phyloP scores from a whole-genome alignment of 2,797 vertebrate species.

The Parauchenoglanis ngamensis region DNA sequence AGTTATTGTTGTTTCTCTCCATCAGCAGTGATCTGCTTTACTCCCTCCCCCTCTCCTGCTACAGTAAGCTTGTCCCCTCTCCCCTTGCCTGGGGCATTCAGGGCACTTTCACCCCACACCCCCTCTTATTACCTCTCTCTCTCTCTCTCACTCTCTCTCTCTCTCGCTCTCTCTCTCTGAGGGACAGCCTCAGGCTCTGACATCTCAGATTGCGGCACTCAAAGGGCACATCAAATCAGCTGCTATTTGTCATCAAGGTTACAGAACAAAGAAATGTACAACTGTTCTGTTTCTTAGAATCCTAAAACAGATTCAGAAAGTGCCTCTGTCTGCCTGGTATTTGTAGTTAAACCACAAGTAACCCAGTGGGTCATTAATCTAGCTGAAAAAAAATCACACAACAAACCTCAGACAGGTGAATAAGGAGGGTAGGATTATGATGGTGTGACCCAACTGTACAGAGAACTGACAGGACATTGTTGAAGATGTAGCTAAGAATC shows the following conservation, averaged over 20 bases:
- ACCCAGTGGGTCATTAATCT: background rate
- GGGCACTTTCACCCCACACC: slow-evolving; percentile 41
- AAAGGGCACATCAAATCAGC: slow-evolving; percentile 56
- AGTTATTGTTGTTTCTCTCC: slow-evolving; percentile 13
- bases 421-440: background rate
- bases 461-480: background rate
- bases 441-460: background rate
- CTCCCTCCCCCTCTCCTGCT: slow-evolving; percentile 30
- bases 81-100: slow-evolving; percentile 42
- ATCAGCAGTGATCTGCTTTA: slow-evolving; percentile 33
- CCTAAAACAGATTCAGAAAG: background rate
- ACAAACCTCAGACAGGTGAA: background rate
- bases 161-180: slow-evolving; percentile 42
- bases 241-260: slow-evolving; percentile 53
- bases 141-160: slow-evolving; percentile 23
- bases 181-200: slow-evolving; percentile 50
- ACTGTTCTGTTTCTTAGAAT: slow-evolving; percentile 39
- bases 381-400: background rate
- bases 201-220: slow-evolving; percentile 54
- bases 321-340: background rate
- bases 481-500: background rate
- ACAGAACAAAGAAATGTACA: slow-evolving; percentile 53
- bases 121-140: slow-evolving; percentile 42
- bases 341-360: background rate
- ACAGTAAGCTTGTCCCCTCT: slow-evolving; percentile 45